Percentiles rank a stretch among this genome's conserved stretches.
Conservation (phyloP, 2,113 vertebrate genomes). For the Redunca redunca region DNA sequence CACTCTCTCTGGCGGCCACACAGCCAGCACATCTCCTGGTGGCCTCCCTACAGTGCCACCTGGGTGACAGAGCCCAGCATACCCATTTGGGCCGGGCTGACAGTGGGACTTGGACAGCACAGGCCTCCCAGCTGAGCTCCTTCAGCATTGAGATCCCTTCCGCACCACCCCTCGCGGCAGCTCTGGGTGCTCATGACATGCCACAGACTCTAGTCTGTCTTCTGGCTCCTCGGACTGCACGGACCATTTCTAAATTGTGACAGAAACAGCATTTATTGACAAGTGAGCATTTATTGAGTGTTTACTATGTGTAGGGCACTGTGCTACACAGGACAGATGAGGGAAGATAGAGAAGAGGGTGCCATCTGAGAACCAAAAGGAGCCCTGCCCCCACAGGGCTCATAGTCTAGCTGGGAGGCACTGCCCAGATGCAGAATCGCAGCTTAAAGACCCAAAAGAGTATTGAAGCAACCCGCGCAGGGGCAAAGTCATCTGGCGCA, state of each 20-base stretch:
- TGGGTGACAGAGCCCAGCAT: neutral
- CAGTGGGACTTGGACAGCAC: neutral
- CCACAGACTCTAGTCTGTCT: neutral
- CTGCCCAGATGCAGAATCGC: neutral
- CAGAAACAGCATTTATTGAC: neutral
- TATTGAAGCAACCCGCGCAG: neutral
- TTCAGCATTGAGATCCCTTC: neutral
- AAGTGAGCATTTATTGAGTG: constrained; percentile 49
- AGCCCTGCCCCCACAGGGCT: neutral
- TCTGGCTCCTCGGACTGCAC: neutral
- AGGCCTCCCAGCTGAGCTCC: neutral
- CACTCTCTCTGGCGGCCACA: neutral
- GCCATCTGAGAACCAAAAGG: neutral
- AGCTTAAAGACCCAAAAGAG: neutral
- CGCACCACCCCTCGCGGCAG: neutral
- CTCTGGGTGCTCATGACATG: neutral
- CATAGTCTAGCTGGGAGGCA: neutral
- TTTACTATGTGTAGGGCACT: neutral
- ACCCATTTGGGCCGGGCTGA: neutral
- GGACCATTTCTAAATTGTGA: neutral
- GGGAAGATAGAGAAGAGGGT: neutral
- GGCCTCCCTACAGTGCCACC: neutral
- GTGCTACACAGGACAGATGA: neutral
- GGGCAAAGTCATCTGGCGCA: neutral
- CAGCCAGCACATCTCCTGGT: neutral